Conservation (phyloP, 2,888 invertebrate species). For the Drosophila pseudotalamancana region DNA sequence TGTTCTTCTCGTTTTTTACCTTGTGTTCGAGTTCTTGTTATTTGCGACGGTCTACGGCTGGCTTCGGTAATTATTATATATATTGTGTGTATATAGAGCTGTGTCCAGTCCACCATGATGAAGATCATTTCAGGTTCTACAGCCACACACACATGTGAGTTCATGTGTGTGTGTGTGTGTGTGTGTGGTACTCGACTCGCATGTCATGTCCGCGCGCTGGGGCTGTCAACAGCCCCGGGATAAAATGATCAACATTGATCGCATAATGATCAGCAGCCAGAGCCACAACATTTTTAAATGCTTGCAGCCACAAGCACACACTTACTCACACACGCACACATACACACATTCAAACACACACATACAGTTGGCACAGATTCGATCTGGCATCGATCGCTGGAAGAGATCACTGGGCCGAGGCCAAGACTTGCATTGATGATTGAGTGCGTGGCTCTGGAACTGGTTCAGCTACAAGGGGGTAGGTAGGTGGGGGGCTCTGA, state of each 20-base stretch:
- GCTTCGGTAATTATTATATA: conserved; percentile 76
- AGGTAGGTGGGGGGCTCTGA: neutral
- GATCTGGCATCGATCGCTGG: conserved; percentile 38
- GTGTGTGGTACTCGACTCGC: conserved; percentile 69
- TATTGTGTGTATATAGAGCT: conserved; percentile 45
- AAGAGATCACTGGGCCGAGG: conserved; percentile 35
- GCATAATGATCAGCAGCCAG: conserved; percentile 79
- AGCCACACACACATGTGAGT: neutral
- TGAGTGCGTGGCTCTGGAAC: conserved; percentile 66
- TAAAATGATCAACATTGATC: conserved; percentile 84
- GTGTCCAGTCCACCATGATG: conserved; percentile 72
- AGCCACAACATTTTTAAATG: conserved; percentile 63
- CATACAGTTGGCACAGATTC: conserved; percentile 58
- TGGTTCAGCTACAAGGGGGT: neutral
- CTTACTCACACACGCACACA: neutral
- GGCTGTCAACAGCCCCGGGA: conserved; percentile 83
- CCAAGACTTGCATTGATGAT: conserved; percentile 66
- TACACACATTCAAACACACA: neutral
- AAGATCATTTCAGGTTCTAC: conserved; percentile 66
- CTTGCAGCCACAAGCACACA: conserved; percentile 30
- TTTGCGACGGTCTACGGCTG: conserved; percentile 49
- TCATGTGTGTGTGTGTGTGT: conserved; percentile 26
- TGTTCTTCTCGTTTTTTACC: conserved; percentile 4
- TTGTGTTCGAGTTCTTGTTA: conserved; percentile 49
- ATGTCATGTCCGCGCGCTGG: conserved; percentile 82